Conservation (phyloP, 2,797 vertebrate species). For the Cynopterus sphinx region DNA sequence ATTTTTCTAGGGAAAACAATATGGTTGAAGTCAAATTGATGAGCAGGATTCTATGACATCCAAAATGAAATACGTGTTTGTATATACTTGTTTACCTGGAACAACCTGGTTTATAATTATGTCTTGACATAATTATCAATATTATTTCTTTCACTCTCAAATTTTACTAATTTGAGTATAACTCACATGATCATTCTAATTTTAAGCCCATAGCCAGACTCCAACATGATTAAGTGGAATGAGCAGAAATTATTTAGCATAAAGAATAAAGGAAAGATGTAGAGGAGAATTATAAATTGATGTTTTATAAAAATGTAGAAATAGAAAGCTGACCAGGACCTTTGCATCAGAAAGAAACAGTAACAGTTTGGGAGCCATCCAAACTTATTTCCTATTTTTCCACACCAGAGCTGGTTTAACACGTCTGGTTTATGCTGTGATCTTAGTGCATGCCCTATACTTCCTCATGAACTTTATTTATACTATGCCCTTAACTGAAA, state of each 20-base stretch:
- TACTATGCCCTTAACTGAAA: not conserved
- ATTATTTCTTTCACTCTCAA: not conserved
- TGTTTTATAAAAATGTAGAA: not conserved
- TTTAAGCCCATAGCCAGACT: not conserved
- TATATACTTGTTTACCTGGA: not conserved
- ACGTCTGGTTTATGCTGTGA: not conserved
- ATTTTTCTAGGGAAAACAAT: not conserved
- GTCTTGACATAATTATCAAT: not conserved
- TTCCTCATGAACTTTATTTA: conserved; percentile 2
- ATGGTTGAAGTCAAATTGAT: not conserved
- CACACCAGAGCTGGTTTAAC: not conserved
- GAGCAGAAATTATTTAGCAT: not conserved
- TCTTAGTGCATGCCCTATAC: not conserved
- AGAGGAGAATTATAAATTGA: not conserved
- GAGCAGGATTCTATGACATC: not conserved
- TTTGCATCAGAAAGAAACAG: not conserved
- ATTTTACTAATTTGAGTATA: not conserved
- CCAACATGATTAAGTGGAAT: not conserved
- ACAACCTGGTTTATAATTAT: not conserved
- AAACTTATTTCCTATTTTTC: not conserved
- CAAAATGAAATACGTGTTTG: not conserved
- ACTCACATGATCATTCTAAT: not conserved
- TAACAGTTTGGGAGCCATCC: not conserved
- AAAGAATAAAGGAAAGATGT: not conserved
- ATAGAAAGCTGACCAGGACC: not conserved